Evolutionary conservation across 2,797 vertebrate species (phyloP).

Genomic region (Jordanella pulchra): DNA sequence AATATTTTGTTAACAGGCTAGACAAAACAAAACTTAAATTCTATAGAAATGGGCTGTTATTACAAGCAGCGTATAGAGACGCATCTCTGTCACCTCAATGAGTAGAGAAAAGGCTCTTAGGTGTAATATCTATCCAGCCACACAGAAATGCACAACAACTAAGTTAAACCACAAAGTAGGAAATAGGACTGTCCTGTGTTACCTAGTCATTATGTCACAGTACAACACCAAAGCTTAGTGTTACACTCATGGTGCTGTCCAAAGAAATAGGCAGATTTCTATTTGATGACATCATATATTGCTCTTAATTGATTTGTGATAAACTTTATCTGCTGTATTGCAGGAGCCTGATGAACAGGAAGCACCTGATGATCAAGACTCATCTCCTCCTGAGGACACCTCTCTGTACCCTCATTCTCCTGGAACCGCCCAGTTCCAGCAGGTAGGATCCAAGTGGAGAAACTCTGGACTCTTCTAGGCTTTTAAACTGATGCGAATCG

Average conservation of each 20-base stretch:
- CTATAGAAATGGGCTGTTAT: neutral
- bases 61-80: slow-evolving; percentile 12
- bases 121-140: slow-evolving; percentile 46
- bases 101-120: slow-evolving; percentile 27
- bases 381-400: slow-evolving; percentile 98
- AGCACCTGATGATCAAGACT: slow-evolving; percentile 96
- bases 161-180: slow-evolving; percentile 31
- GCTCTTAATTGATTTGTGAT: slow-evolving; percentile 8
- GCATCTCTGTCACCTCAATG: neutral
- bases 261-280: slow-evolving; percentile 25
- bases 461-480: neutral
- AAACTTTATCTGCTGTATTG: slow-evolving; percentile 48
- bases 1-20: neutral
- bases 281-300: neutral
- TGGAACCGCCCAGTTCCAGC: slow-evolving; percentile 92
- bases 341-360: slow-evolving; percentile 99
- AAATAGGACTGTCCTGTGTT: slow-evolving; percentile 28
- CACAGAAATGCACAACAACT: neutral
- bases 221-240: slow-evolving; percentile 20
- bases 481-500: neutral
- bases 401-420: slow-evolving; percentile 97
- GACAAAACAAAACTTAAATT: neutral
- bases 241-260: slow-evolving; percentile 19
- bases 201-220: slow-evolving; percentile 17
- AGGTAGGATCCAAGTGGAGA: slow-evolving; percentile 78